Evolutionary conservation across 2,113 vertebrate species (phyloP), one percentile per base, ranked within the genome.

Genomic region (Odocoileus virginianus): DNA sequence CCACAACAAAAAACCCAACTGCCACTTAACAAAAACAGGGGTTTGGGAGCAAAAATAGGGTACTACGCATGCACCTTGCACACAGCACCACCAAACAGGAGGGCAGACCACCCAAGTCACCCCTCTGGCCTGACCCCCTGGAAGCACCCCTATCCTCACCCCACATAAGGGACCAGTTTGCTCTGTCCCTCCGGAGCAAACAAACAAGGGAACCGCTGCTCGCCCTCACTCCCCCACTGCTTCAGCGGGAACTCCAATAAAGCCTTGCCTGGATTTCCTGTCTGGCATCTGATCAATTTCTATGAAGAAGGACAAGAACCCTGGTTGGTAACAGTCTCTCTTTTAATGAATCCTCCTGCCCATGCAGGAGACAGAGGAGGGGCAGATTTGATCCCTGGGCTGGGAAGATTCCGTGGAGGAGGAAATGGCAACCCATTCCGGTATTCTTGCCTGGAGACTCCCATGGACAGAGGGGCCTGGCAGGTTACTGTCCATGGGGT

Each of bases 31-130:
- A 10, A 47, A 78, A 78, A 36, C 7, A 47, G 43, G 14, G 43
- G 25, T 7, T 28, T 78, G 74, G 7, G 27, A 47, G 3, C 25
- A 78, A 47, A 78, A 78, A 9, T 45, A 78, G 27, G 14, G 25
- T 10, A 16, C 14, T 28, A 28, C 0, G 0, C 2, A 30, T 30
- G 74, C 43, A 28, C 14, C 43, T 28, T 78, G 74, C 43, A 28
- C 43, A 45, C 43, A 47, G 7, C 25, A 47, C 74, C 74, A 78
- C 43, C 74, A 47, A 17, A 78, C 0, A 2, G 14, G 74, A 6
- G 25, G 74, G 74, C 74, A 47, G 27, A 78, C 43, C 43, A 78
- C 25, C 74, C 43, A 78, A 28, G 43, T 45, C 74, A 47, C 40
- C 43, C 43, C 74, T 67, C 64, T 28, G 7, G 74, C 74, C 71